These are phyloP conservation scores for Pollimyrus isidori DNA, from an alignment of 2,113 vertebrate genomes.

Conservation along the genomic window DNA sequence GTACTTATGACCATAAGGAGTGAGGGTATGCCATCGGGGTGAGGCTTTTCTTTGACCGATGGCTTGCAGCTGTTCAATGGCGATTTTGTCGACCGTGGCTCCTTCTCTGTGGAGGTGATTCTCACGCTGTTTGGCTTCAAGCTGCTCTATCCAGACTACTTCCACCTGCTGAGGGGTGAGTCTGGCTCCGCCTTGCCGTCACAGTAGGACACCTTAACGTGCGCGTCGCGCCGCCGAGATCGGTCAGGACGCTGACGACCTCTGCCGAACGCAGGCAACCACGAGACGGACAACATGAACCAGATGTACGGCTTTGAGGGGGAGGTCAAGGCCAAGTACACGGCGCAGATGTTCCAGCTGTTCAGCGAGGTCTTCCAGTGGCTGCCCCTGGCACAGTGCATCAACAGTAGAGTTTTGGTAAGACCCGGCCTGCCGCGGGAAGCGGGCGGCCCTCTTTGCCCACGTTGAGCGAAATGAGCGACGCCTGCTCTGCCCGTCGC, in stretches of 20 bases:
- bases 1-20: not conserved
- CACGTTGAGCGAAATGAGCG: not conserved
- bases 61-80: slow-evolving; percentile 83
- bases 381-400: slow-evolving; percentile 85
- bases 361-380: slow-evolving; percentile 96
- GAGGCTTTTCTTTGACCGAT: slow-evolving; percentile 39
- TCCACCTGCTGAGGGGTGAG: slow-evolving; percentile 82
- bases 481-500: not conserved
- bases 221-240: not conserved
- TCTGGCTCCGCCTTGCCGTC: not conserved
- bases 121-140: slow-evolving; percentile 91
- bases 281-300: slow-evolving; percentile 96
- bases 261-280: slow-evolving; percentile 69
- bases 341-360: slow-evolving; percentile 89
- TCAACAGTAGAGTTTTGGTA: slow-evolving; percentile 86
- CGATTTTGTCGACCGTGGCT: slow-evolving; percentile 87
- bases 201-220: not conserved
- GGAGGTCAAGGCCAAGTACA: slow-evolving; percentile 93
- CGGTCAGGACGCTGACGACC: not conserved
- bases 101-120: slow-evolving; percentile 89
- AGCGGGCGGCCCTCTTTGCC: not conserved
- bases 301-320: slow-evolving; percentile 96
- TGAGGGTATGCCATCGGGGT: not conserved
- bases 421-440: slow-evolving; percentile 24
- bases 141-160: slow-evolving; percentile 80